These are phyloP conservation scores for Oryzias dopingdopingensis DNA, from an alignment of 2,797 vertebrate species.

Conservation along the genomic window DNA sequence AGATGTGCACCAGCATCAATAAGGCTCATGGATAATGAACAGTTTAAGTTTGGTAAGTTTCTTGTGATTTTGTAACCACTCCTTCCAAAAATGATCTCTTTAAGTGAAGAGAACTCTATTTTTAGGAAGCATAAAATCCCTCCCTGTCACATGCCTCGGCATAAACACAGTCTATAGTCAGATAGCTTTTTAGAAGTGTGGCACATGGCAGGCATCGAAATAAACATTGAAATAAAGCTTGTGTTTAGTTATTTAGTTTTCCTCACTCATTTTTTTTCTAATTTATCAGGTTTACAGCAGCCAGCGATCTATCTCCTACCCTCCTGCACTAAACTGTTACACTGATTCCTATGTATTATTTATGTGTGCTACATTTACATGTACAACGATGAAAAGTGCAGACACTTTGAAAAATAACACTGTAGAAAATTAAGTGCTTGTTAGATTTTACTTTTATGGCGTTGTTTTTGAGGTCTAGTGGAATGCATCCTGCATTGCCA, in stretches of 20 bases:
- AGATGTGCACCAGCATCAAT: slow-evolving; percentile 98
- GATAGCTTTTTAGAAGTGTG: slow-evolving; percentile 1
- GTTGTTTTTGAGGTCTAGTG: slow-evolving; percentile 69
- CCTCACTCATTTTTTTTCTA: slow-evolving; percentile 2
- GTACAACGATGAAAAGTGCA: slow-evolving; percentile 22
- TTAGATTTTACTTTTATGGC: slow-evolving; percentile 71
- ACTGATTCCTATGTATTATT: slow-evolving; percentile 15
- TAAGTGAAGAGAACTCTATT: background rate
- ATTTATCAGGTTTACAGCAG: slow-evolving; percentile 24
- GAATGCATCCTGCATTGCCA: slow-evolving; percentile 70
- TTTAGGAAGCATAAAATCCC: too few relatives aligned
- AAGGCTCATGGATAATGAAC: slow-evolving; percentile 95
- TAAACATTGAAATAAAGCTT: background rate
- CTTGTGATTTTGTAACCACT: slow-evolving; percentile 2
- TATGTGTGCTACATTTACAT: slow-evolving; percentile 2
- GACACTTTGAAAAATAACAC: slow-evolving; percentile 69
- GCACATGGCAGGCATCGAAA: slow-evolving; percentile 9
- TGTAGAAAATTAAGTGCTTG: slow-evolving; percentile 70
- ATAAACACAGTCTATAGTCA: slow-evolving; percentile 16
- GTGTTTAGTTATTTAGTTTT: slow-evolving; percentile 5
- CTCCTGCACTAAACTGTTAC: slow-evolving; percentile 42
- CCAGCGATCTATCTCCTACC: slow-evolving; percentile 39
- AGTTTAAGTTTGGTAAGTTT: slow-evolving; percentile 96
- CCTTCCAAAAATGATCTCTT: background rate
- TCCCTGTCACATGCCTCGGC: background rate